Conservation (phyloP, 2,113 vertebrate species). For the Suricata suricatta region DNA sequence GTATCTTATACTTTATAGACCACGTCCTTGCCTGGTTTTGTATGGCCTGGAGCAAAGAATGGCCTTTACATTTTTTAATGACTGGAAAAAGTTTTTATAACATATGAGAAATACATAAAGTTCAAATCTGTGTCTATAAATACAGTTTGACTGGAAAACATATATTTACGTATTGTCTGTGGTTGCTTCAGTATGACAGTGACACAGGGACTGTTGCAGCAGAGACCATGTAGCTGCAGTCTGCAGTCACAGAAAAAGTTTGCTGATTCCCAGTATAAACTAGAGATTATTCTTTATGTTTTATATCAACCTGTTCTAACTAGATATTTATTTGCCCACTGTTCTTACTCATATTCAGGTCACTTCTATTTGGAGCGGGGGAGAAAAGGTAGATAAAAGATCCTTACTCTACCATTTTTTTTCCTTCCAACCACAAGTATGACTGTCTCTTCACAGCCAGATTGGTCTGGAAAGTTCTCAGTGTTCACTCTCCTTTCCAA, state of each 20-base stretch:
- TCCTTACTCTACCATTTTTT: not conserved
- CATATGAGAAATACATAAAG: not conserved
- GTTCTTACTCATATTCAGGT: not conserved
- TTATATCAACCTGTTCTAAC: not conserved
- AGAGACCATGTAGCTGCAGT: not conserved
- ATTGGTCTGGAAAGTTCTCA: not conserved
- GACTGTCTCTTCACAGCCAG: not conserved
- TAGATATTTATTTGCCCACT: not conserved
- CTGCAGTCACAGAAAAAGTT: not conserved
- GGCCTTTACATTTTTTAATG: not conserved
- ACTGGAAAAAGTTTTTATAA: not conserved
- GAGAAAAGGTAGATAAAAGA: not conserved
- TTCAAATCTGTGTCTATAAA: not conserved
- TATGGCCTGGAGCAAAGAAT: not conserved
- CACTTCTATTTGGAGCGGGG: not conserved
- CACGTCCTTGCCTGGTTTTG: not conserved
- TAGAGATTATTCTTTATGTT: not conserved
- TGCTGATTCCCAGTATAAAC: not conserved
- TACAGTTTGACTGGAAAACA: not conserved
- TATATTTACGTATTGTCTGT: not conserved
- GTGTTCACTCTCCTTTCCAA: not conserved
- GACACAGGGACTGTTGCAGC: not conserved
- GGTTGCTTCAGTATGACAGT: not conserved
- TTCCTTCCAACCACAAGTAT: not conserved
- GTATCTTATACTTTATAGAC: not conserved